These are phyloP conservation scores for Pelodiscus sinensis DNA, from an alignment of 2,113 vertebrate genomes.

Conservation along the genomic window DNA sequence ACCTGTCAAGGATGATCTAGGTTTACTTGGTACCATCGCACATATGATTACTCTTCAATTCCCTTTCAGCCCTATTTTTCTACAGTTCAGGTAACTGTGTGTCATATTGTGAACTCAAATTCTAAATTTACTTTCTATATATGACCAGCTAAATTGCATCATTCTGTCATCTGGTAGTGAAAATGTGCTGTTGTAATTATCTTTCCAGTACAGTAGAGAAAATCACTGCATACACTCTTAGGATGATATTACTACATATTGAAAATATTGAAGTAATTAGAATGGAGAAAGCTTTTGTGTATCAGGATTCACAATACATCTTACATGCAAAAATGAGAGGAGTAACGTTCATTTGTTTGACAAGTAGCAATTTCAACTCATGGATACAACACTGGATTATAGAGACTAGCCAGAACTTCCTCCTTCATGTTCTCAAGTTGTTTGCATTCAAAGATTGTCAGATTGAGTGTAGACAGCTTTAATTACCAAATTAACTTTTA, in stretches of 20 bases:
- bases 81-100: background rate
- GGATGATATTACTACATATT: background rate
- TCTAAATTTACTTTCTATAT: background rate
- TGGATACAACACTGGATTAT: background rate
- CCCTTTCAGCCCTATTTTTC: background rate
- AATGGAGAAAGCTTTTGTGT: rapidly evolving
- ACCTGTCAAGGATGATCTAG: background rate
- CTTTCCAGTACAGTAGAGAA: slow-evolving; percentile 18
- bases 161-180: background rate
- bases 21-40: background rate
- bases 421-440: background rate
- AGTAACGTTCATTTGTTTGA: background rate
- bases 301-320: slow-evolving; percentile 14
- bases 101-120: background rate
- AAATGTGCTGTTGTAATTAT: slow-evolving; percentile 30
- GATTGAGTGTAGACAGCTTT: background rate
- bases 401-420: background rate
- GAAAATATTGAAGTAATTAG: background rate
- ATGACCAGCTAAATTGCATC: background rate
- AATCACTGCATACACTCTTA: background rate
- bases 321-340: slow-evolving; percentile 11
- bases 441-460: background rate
- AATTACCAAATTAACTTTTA: slow-evolving; percentile 47
- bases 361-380: background rate
- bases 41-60: background rate